These are phyloP conservation scores for Stenotaenia linearis DNA, from an alignment of 2,888 invertebrate species.

Conservation along the genomic window DNA sequence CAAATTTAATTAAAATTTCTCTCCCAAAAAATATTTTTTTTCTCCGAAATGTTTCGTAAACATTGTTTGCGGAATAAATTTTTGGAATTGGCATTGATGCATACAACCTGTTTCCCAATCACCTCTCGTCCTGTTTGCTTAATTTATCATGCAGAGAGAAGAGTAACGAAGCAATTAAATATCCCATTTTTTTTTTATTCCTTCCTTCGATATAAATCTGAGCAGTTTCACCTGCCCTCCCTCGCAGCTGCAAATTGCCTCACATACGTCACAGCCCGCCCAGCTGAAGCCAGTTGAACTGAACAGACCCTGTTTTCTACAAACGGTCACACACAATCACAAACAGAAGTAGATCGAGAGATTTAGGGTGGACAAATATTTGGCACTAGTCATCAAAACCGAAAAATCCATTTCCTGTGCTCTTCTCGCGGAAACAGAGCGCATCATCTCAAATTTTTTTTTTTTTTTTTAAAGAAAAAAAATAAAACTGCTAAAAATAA, in stretches of 20 bases:
- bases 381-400: background rate
- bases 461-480: background rate
- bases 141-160: background rate
- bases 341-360: background rate
- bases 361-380: background rate
- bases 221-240: constrained; percentile 8
- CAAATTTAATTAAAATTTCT: background rate
- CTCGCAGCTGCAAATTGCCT: background rate
- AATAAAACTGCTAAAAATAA: background rate
- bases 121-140: constrained; percentile 26
- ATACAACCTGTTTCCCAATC: constrained; percentile 20
- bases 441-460: background rate
- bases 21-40: background rate
- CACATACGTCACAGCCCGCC: background rate
- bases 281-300: background rate
- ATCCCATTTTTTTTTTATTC: background rate
- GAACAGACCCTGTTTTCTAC: background rate
- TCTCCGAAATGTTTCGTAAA: background rate
- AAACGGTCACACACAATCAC: background rate
- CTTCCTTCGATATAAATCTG: constrained; percentile 6
- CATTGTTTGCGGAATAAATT: background rate
- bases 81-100: background rate
- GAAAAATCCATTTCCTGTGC: constrained; percentile 1
- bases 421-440: background rate
- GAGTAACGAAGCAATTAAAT: background rate